Evolutionary conservation across 2,113 vertebrate genomes (phyloP).

Genomic region (Cyprinodon variegatus): DNA sequence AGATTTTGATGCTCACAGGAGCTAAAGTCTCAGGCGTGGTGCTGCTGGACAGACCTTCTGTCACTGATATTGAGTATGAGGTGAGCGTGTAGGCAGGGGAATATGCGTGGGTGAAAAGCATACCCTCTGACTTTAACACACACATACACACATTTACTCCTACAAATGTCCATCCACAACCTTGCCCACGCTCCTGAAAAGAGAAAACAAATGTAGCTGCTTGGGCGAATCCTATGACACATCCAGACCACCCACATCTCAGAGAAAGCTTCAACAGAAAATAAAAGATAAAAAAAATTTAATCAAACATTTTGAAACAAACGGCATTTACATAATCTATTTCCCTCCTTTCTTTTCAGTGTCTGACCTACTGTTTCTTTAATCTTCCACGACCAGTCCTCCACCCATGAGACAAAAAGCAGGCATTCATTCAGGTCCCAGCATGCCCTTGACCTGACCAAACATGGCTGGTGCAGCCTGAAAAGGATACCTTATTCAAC

Average conservation of each 20-base stretch:
- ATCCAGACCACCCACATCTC: conserved; percentile 57
- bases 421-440: conserved; percentile 28
- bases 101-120: conserved; percentile 21
- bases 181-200: conserved; percentile 54
- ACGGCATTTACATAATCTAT: conserved; percentile 31
- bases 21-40: conserved; percentile 39
- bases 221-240: conserved; percentile 41
- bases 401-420: conserved; percentile 19
- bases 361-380: conserved; percentile 19
- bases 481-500: conserved; percentile 5
- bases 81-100: conserved; percentile 18
- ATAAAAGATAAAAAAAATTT: not conserved
- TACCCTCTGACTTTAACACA: conserved; percentile 10
- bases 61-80: conserved; percentile 48
- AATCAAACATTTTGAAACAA: conserved; percentile 34
- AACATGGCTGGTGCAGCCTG: conserved; percentile 5
- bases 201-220: conserved; percentile 42
- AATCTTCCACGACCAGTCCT: conserved; percentile 24
- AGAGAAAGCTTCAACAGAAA: conserved; percentile 32
- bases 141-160: conserved; percentile 1
- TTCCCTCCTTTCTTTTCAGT: not conserved
- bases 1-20: conserved; percentile 58
- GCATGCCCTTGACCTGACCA: conserved; percentile 33
- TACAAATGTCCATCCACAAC: conserved; percentile 11
- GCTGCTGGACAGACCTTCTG: conserved; percentile 38